phyloP scores from a whole-genome alignment of 2,888 invertebrate genomes.

The Lucinisca nassula region DNA sequence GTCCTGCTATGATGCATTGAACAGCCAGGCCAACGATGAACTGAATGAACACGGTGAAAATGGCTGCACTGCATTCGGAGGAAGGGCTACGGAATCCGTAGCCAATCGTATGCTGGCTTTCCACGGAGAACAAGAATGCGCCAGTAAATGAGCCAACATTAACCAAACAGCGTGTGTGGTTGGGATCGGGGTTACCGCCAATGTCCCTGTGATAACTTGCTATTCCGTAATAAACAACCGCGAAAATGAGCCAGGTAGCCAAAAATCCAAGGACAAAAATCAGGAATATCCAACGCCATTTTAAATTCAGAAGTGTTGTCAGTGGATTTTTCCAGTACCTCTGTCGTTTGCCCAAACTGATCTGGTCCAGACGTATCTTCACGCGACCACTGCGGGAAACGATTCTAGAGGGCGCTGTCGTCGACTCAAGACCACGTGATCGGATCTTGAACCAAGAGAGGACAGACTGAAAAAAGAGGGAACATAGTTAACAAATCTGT shows the following conservation, averaged over 20 bases:
- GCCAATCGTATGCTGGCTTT: conserved; percentile 98
- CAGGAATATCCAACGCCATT: conserved; percentile 95
- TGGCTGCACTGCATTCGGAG: conserved; percentile 96
- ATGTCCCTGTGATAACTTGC: conserved; percentile 87
- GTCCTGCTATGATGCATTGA: conserved; percentile 92
- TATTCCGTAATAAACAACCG: conserved; percentile 87
- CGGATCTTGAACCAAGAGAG: not conserved
- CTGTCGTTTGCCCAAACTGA: conserved; percentile 59
- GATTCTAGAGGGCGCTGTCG: conserved; percentile 38
- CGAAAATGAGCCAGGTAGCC: conserved; percentile 96
- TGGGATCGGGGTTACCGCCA: conserved; percentile 53
- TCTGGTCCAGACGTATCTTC: conserved; percentile 58
- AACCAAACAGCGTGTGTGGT: conserved; percentile 88
- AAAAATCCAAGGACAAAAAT: conserved; percentile 96
- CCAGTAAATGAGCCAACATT: conserved; percentile 96
- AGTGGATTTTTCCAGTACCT: conserved; percentile 92
- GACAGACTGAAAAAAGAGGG: not conserved
- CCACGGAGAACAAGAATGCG: conserved; percentile 98
- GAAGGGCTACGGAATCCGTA: conserved; percentile 95
- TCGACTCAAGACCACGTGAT: not conserved
- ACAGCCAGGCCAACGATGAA: conserved; percentile 95
- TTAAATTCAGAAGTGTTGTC: conserved; percentile 97
- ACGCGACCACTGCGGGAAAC: conserved; percentile 68
- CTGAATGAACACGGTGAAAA: conserved; percentile 96
- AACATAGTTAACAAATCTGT: too few relatives aligned